Percentiles rank a stretch among this genome's conserved stretches.
Evolutionary conservation across 2,888 invertebrate species (phyloP).

Genomic region (Chrysopilus asiliformis): DNA sequence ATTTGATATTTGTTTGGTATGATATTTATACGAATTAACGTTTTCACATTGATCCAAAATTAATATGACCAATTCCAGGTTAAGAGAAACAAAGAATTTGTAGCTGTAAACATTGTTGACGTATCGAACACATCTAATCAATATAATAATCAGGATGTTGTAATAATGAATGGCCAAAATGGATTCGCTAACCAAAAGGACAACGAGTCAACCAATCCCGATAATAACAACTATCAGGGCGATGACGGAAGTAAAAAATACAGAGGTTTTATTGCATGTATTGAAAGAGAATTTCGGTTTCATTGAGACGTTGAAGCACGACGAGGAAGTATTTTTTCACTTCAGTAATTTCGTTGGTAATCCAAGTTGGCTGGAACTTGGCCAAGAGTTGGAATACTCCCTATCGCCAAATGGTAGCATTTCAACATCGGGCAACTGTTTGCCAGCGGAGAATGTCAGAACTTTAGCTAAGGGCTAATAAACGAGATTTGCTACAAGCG

Average conservation of each 20-base stretch:
- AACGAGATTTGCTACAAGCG: constrained; percentile 80
- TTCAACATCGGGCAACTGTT: constrained; percentile 69
- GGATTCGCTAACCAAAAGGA: constrained; percentile 9
- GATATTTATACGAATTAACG: neutral
- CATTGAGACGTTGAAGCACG: constrained; percentile 87
- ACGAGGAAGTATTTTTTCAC: constrained; percentile 95
- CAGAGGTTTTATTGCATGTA: constrained; percentile 85
- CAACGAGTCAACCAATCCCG: constrained; percentile 14
- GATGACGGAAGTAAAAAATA: constrained; percentile 34
- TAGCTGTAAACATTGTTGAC: constrained; percentile 60
- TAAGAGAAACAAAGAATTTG: constrained; percentile 72
- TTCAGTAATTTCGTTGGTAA: constrained; percentile 89
- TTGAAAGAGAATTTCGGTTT: constrained; percentile 96
- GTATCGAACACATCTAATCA: constrained; percentile 12
- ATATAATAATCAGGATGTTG: constrained; percentile 9
- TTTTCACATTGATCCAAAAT: too few relatives aligned
- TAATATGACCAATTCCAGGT: too few relatives aligned
- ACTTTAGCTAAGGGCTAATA: constrained; percentile 67
- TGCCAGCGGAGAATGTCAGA: constrained; percentile 85
- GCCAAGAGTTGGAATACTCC: constrained; percentile 89
- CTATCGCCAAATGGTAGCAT: constrained; percentile 45
- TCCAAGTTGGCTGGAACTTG: constrained; percentile 68
- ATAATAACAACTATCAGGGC: constrained; percentile 15
- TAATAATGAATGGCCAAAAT: constrained; percentile 14
- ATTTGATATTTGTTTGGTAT: constrained; percentile 69